Evolutionary conservation across 2,888 invertebrate species (phyloP).

Genomic region (Philonicus albiceps): DNA sequence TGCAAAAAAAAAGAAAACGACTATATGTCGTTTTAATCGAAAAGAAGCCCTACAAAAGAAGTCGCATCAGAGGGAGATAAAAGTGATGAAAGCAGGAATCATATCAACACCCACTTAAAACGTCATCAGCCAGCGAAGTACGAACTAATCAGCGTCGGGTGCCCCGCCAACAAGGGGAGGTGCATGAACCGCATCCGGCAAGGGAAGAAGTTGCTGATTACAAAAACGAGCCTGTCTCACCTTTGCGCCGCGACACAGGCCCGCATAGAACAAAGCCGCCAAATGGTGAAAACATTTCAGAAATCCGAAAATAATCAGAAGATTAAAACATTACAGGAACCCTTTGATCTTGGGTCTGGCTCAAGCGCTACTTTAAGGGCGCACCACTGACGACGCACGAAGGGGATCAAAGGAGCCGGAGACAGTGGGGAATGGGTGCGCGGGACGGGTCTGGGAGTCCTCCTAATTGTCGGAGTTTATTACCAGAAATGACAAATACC

Average conservation of each 20-base stretch:
- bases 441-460: neutral
- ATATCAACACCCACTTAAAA: neutral
- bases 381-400: neutral
- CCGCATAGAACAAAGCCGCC: neutral
- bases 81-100: neutral
- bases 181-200: neutral
- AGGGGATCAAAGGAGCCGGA: conserved; percentile 13
- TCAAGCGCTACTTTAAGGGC: conserved; percentile 21
- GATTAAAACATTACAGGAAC: conserved; percentile 44
- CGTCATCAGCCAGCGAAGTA: neutral
- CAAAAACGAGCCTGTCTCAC: conserved; percentile 12
- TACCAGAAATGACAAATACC: conserved; percentile 40
- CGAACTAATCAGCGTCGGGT: neutral
- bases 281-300: conserved; percentile 33
- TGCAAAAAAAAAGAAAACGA: neutral
- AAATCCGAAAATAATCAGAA: conserved; percentile 43
- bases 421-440: neutral
- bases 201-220: neutral
- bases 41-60: neutral
- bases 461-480: conserved; percentile 42
- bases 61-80: neutral
- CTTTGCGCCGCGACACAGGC: neutral
- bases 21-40: neutral
- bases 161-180: neutral
- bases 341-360: conserved; percentile 31